A percentile compares a stretch with the other conserved stretches of the same genome.
Conservation (phyloP, 2,888 invertebrate genomes). For the Lepidonotus clava region DNA sequence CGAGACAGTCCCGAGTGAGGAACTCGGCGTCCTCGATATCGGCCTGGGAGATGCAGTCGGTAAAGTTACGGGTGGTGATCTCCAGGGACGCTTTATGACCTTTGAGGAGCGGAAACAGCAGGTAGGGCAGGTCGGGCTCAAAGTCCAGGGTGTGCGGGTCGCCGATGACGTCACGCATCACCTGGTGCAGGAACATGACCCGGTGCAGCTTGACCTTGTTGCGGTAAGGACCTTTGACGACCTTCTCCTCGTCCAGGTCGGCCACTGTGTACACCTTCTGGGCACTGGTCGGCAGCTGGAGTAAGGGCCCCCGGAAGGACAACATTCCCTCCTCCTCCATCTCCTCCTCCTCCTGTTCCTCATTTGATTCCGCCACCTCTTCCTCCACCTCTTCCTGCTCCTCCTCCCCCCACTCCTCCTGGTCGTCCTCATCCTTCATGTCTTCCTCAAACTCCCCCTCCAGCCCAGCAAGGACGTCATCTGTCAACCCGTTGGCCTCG, state of each 20-base stretch:
- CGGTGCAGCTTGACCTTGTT: background rate
- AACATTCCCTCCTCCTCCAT: background rate
- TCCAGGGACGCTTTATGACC: background rate
- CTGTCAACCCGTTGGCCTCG: background rate
- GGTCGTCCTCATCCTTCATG: background rate
- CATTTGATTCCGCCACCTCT: too few species aligned
- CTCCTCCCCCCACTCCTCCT: background rate
- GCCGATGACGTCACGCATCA: constrained; percentile 51
- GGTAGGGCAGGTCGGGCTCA: constrained; percentile 12
- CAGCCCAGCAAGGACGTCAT: background rate
- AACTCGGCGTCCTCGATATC: constrained; percentile 48
- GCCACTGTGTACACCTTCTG: constrained; percentile 55
- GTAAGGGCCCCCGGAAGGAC: constrained; percentile 51
- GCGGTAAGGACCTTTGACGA: constrained; percentile 58
- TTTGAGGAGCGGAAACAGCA: constrained; percentile 52
- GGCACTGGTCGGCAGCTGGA: constrained; percentile 57
- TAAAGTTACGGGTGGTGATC: constrained; percentile 34
- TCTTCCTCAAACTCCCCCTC: background rate
- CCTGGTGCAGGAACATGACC: constrained; percentile 54
- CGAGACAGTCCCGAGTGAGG: constrained; percentile 53
- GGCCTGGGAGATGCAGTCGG: constrained; percentile 54
- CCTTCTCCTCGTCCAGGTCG: constrained; percentile 36
- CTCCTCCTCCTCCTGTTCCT: background rate
- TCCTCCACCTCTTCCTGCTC: background rate
- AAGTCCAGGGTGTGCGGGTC: constrained; percentile 56